Base-by-base conservation (phyloP, 2,888 invertebrate genomes). In the Mantis religiosa region DNA sequence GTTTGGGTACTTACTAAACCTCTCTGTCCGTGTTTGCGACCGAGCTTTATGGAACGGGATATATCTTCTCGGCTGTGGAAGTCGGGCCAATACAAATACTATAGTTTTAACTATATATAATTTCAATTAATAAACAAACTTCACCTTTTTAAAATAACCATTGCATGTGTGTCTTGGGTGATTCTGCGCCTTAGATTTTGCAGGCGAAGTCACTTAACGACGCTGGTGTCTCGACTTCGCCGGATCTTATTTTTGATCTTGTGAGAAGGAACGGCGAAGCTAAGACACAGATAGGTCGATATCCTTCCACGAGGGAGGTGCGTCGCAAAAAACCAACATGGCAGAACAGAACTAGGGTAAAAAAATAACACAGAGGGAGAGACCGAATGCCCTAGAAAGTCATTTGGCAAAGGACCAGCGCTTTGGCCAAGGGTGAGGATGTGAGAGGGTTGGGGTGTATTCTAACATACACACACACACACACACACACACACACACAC, bases 341-440 rank as follows among this genome's bases (percentile, higher is more conserved):
- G 87, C 87, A 87, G 87, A 87, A 82, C 87, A 82, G 87, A 87
- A 87, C 34, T 87, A 82, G 87, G 87, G 87, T 87, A 87, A 87
- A 87, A 85, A 87, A 87, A 82, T 71, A 71, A 71, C 81, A 87
- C 87, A 87, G n/a, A 82, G 82, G 82, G 82, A 82, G 87, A 87
- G 87, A 34, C 87, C 87, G 87, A 87, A 87, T 87, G 87, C 87
- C 87, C 87, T 87, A 87, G 87, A 87, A 87, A 87, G 87, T 87
- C 87, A 87, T 87, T 87, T 87, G 87, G 87, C 87, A 87, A 41
- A 82, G 82, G 87, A 82, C 87, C 87, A 87, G 82, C 87, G 87
- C 87, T 82, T 87, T 87, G 87, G 87, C 82, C n/a, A 87, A 87
- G 87, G 82, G 82, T 82, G 30, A 82, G 82, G 28, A 20, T 9